These are phyloP conservation scores for Beaufortia kweichowensis DNA, from an alignment of 2,113 vertebrate species.

Conservation along the genomic window DNA sequence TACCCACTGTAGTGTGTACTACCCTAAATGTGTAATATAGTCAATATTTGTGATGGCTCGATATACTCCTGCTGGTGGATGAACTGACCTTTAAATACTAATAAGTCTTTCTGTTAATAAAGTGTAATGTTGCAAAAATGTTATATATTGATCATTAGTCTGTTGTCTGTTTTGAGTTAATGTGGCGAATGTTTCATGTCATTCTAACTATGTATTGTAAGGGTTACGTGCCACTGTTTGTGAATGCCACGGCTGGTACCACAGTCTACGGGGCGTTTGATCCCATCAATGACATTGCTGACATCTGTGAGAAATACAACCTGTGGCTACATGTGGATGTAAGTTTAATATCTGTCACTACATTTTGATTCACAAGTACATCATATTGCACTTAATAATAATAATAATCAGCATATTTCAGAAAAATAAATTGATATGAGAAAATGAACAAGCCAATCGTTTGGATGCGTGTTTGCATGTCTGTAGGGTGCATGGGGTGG, in stretches of 20 bases:
- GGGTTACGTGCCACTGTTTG: constrained; percentile 90
- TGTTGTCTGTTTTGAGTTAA: neutral
- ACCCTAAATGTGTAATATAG: neutral
- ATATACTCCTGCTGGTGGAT: constrained; percentile 42
- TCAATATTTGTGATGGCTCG: too few relatives aligned
- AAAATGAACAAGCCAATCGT: neutral
- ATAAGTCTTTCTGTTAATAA: constrained; percentile 21
- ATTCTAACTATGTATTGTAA: constrained; percentile 55
- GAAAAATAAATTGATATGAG: too few relatives aligned
- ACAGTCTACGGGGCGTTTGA: constrained; percentile 97
- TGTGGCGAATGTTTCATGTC: neutral
- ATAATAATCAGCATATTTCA: too few relatives aligned
- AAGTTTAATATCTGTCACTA: constrained; percentile 66
- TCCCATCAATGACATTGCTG: constrained; percentile 94
- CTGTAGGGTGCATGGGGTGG: constrained; percentile 95
- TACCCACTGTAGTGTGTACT: neutral
- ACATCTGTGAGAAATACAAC: constrained; percentile 97
- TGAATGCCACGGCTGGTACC: constrained; percentile 94
- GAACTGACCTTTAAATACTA: neutral
- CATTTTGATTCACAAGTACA: neutral
- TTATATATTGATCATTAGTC: neutral
- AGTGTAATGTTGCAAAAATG: neutral
- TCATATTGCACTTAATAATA: too few relatives aligned
- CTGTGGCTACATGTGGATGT: constrained; percentile 98
- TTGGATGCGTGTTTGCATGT: constrained; percentile 5